phyloP scores from a whole-genome alignment of 2,888 invertebrate species.

The Dryobotodes eremita region DNA sequence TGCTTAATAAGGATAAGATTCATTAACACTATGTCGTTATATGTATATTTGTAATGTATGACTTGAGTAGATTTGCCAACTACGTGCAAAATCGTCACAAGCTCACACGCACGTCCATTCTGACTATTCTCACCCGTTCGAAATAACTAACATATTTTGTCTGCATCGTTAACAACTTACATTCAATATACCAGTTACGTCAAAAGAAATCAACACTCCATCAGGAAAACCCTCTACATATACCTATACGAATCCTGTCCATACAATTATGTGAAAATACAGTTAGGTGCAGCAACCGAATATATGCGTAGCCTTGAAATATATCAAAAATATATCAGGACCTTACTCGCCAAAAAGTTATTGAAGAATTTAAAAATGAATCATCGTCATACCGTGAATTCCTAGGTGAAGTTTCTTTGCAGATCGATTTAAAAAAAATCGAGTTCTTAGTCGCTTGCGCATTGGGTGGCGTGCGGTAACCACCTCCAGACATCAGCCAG shows the following conservation, averaged over 20 bases:
- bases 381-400: constrained; percentile 1
- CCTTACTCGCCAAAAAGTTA: not conserved
- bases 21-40: constrained; percentile 15
- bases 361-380: not conserved
- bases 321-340: constrained; percentile 5
- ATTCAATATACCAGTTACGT: constrained; percentile 44
- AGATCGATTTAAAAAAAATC: constrained; percentile 21
- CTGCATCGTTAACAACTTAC: constrained; percentile 23
- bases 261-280: constrained; percentile 45
- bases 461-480: constrained; percentile 66
- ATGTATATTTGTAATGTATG: not conserved
- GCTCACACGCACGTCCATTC: constrained; percentile 4
- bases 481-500: constrained; percentile 68
- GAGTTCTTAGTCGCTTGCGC: constrained; percentile 49
- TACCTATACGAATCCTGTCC: constrained; percentile 38
- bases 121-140: constrained; percentile 16
- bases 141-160: constrained; percentile 13
- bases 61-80: not conserved
- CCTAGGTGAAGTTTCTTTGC: constrained; percentile 26
- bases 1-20: constrained; percentile 5
- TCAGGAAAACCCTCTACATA: constrained; percentile 38
- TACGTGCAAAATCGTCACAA: constrained; percentile 34
- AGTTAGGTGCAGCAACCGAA: constrained; percentile 43
- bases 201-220: constrained; percentile 41
- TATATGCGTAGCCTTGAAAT: constrained; percentile 32